A percentile compares a stretch with the other conserved stretches of the same genome.
phyloP scores from a whole-genome alignment of 2,797 vertebrate species.

The Sciaenops ocellatus region DNA sequence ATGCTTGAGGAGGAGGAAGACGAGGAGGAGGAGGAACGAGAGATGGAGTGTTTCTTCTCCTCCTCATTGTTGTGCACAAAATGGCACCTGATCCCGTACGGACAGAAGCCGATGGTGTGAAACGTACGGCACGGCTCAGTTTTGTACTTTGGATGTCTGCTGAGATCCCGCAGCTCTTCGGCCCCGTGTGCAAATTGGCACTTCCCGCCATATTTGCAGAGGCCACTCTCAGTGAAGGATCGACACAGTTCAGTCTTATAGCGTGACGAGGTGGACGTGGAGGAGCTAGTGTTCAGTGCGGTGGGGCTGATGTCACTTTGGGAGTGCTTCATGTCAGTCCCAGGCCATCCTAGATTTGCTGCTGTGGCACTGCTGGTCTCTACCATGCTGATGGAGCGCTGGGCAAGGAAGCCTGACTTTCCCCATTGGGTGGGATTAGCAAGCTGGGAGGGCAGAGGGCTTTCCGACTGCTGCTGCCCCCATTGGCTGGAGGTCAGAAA shows the following conservation, averaged over 20 bases:
- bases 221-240: conserved; percentile 85
- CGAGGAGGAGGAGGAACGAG: conserved; percentile 46
- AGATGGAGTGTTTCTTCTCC: conserved; percentile 61
- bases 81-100: conserved; percentile 89
- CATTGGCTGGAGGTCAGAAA: conserved; percentile 66
- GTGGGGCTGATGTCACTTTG: conserved; percentile 62
- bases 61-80: conserved; percentile 89
- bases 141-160: conserved; percentile 88
- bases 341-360: conserved; percentile 67
- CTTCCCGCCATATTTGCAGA: conserved; percentile 88
- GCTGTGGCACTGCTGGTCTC: conserved; percentile 67
- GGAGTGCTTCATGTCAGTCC: conserved; percentile 40
- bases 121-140: conserved; percentile 88
- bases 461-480: conserved; percentile 66
- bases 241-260: conserved; percentile 90
- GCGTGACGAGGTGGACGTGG: conserved; percentile 70
- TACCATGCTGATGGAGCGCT: conserved; percentile 80
- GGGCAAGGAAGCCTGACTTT: conserved; percentile 68
- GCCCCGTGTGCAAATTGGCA: conserved; percentile 89
- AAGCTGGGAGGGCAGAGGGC: conserved; percentile 45
- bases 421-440: conserved; percentile 59
- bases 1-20: conserved; percentile 55
- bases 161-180: conserved; percentile 86
- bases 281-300: conserved; percentile 53
- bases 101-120: conserved; percentile 89